phyloP scores from a whole-genome alignment of 2,113 vertebrate genomes.

The Amblyornis subalaris region DNA sequence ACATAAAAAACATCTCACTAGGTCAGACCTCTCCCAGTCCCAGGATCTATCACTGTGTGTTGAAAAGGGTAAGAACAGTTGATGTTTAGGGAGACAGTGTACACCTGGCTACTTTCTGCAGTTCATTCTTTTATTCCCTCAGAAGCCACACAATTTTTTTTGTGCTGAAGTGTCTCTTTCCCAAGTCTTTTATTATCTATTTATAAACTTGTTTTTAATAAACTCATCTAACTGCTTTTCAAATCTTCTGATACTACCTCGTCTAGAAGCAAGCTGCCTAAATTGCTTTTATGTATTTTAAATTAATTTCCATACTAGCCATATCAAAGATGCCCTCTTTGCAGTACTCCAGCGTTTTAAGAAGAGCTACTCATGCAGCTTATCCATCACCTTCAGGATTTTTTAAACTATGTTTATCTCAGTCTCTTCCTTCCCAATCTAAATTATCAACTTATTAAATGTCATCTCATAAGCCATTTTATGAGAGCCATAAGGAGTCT shows the following conservation, averaged over 20 bases:
- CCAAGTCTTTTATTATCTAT: not conserved
- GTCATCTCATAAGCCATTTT: not conserved
- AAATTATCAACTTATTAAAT: not conserved
- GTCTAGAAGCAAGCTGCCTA: not conserved
- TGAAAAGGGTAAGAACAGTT: not conserved
- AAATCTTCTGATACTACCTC: not conserved
- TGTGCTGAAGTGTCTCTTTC: not conserved
- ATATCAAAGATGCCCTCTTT: not conserved
- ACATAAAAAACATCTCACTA: not conserved
- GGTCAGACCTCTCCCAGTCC: fast-evolving
- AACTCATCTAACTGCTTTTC: not conserved
- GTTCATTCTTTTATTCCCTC: not conserved
- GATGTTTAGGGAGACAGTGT: not conserved
- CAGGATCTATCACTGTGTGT: not conserved
- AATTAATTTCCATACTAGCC: not conserved
- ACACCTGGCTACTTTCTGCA: not conserved
- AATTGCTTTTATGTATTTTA: not conserved
- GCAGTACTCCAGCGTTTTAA: not conserved
- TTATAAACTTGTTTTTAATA: not conserved
- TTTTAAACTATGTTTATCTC: not conserved
- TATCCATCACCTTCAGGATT: not conserved
- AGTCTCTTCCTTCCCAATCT: not conserved
- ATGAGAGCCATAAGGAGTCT: not conserved
- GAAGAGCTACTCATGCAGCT: not conserved
- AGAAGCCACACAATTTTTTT: not conserved